Evolutionary conservation across 2,888 invertebrate genomes (phyloP), one percentile per base, ranked within the genome.

Genomic region (Pseudanteris insignis): DNA sequence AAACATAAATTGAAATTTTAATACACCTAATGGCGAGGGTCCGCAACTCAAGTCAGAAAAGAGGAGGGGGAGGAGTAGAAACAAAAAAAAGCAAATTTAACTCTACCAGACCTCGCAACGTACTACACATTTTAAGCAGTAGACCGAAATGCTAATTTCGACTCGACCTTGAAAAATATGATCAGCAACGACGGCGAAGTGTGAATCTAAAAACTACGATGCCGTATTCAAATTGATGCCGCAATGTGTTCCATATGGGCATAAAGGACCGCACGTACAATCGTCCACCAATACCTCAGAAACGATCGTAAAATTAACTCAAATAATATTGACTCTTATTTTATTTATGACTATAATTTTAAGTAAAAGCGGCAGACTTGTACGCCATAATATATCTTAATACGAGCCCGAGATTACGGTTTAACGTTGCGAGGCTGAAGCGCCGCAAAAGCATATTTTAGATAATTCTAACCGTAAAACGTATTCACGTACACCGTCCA

Each of bases 221-320:
- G 18, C 4, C 18, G 18, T 5, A 15, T 15, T 15, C 29, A 9
- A 15, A 40, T 40, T 5, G 18, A 10, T 15, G 29, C 11, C 26
- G 15, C 29, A 9, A 9, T 40, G 26, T 29, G 13, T 40, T 40
- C 28, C 18, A 40, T 14, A 7, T 6, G 29, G 18, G 8, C 41
- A 13, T 43, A 43, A 43, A 43, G 32, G 12, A 24, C n/a, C n/a
- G n/a, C 4, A n/a, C 5, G 12, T 24, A 32, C 30, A 21, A 32
- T 43, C 30, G 21, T 32, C 14, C 14, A 32, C 32, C 21, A 24
- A 32, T 32, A 32, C 9, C 13, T 43, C 11, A 6, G 43, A 29
- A 28, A 8, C 21, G 30, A 24, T 32, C 43, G 21, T 43, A 21
- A 43, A 32, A 43, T 32, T 43, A 32, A 43, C 32, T 32, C 24